These are phyloP conservation scores for Austrolebias charrua DNA, from an alignment of 2,797 vertebrate species.

Conservation along the genomic window DNA sequence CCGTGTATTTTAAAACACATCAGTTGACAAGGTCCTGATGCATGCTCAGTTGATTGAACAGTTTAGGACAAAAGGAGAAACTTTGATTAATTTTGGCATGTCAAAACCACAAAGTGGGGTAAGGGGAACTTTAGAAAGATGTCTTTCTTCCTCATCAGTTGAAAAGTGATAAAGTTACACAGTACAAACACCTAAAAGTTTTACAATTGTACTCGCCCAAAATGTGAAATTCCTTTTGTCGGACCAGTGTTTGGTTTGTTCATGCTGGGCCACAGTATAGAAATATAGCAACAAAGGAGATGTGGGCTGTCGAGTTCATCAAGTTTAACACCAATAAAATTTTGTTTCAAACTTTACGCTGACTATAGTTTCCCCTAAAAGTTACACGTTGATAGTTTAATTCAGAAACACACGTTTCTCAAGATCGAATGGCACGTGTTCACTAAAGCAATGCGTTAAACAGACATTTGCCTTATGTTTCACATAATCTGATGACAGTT, in stretches of 20 bases:
- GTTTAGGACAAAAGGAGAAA: no score
- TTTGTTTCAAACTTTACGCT: not conserved
- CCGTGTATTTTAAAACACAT: not conserved
- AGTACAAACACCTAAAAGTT: not conserved
- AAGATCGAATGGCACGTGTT: not conserved
- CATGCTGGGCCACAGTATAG: not conserved
- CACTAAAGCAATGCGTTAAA: not conserved
- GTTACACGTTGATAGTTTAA: not conserved
- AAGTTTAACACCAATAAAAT: not conserved
- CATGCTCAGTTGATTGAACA: no score
- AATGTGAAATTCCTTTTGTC: not conserved
- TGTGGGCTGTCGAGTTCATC: not conserved
- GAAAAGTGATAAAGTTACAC: not conserved
- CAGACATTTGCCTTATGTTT: not conserved
- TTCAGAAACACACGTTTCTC: not conserved
- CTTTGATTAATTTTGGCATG: no score
- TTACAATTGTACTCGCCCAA: not conserved
- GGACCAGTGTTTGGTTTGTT: not conserved
- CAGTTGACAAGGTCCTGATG: not conserved
- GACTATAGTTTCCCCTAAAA: not conserved
- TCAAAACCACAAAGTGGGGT: no score
- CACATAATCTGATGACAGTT: not conserved
- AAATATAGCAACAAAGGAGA: not conserved
- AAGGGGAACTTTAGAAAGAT: no score
- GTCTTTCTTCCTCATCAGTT: no score